Conservation (phyloP, 2,888 invertebrate genomes). For the Eilema sororculum region DNA sequence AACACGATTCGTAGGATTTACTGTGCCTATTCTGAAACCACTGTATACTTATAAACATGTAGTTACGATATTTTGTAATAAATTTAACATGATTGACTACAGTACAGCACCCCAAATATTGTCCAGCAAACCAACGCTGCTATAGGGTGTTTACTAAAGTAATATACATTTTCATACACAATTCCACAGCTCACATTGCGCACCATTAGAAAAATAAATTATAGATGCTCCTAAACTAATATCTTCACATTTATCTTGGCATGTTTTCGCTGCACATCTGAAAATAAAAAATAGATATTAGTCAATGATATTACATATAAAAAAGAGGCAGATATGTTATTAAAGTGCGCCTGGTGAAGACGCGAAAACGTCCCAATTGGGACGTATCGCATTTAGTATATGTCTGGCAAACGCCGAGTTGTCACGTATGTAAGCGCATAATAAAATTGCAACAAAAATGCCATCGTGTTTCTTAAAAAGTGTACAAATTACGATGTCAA, state of each 20-base stretch:
- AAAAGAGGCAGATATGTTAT: too few species aligned
- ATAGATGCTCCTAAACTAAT: slow-evolving; percentile 83
- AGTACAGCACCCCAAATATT: slow-evolving; percentile 79
- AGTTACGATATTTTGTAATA: slow-evolving; percentile 71
- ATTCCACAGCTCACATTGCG: slow-evolving; percentile 85
- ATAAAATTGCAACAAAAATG: too few species aligned
- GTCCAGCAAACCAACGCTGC: slow-evolving; percentile 75
- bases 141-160: slow-evolving; percentile 74
- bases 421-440: too few species aligned
- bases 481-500: too few species aligned
- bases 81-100: slow-evolving; percentile 84
- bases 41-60: slow-evolving; percentile 66
- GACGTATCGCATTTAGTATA: too few species aligned
- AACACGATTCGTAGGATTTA: slow-evolving; percentile 67
- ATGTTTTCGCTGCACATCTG: slow-evolving; percentile 86
- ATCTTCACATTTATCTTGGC: slow-evolving; percentile 83
- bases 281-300: slow-evolving; percentile 48
- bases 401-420: too few species aligned
- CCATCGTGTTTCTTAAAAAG: too few species aligned
- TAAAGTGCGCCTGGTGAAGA: too few species aligned
- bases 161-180: slow-evolving; percentile 81
- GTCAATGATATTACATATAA: too few species aligned
- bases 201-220: slow-evolving; percentile 87
- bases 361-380: too few species aligned
- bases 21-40: slow-evolving; percentile 77